Conservation (phyloP, 2,113 vertebrate species). For the Hydropotes inermis region DNA sequence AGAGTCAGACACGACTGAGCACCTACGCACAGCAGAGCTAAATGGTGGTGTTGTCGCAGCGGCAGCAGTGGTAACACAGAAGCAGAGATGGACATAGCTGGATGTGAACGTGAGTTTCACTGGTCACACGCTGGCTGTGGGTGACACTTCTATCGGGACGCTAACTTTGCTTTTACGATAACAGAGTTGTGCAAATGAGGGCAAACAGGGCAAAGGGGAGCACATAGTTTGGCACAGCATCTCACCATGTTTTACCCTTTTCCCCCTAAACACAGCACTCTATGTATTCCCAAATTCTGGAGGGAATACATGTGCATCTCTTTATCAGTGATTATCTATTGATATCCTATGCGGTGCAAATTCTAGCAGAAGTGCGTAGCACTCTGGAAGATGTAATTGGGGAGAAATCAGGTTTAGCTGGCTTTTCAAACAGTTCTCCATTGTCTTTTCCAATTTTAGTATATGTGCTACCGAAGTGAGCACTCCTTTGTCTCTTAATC, state of each 20-base stretch:
- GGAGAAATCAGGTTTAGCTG: background rate
- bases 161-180: no score
- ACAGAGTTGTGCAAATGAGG: background rate
- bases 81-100: background rate
- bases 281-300: background rate
- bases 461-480: no score
- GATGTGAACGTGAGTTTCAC: fast-evolving
- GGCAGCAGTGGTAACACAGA: background rate
- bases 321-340: background rate
- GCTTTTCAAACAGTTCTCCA: background rate
- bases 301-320: background rate
- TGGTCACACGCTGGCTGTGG: fast-evolving
- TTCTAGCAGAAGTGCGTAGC: background rate
- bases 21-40: background rate
- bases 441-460: background rate
- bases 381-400: background rate
- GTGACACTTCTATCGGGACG: background rate
- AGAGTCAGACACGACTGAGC: background rate
- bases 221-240: fast-evolving
- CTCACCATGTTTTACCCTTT: background rate
- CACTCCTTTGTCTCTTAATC: background rate
- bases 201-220: background rate
- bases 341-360: no score
- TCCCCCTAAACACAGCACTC: fast-evolving
- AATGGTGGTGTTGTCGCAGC: background rate